phyloP scores from a whole-genome alignment of 2,113 vertebrate genomes.

The Chroicocephalus ridibundus region DNA sequence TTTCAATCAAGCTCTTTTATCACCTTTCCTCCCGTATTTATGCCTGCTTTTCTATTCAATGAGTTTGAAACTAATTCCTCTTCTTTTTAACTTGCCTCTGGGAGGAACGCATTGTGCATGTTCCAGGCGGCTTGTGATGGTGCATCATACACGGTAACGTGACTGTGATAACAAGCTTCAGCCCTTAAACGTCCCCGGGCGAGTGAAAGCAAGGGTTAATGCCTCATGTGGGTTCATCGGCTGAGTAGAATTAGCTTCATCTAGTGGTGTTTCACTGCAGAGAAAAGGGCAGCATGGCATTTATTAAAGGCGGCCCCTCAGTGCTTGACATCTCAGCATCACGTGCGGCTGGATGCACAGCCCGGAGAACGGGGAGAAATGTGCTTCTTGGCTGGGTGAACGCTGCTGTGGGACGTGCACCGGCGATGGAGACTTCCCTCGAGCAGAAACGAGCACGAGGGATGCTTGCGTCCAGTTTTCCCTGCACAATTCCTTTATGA shows the following conservation, averaged over 20 bases:
- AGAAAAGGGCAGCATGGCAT: conserved; percentile 39
- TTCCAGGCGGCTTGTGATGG: not conserved
- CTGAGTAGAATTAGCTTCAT: conserved; percentile 6
- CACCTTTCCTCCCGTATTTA: not conserved
- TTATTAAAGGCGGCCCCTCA: conserved; percentile 22
- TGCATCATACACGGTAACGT: not conserved
- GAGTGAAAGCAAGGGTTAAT: not conserved
- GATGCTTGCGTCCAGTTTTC: not conserved
- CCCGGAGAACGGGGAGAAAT: not conserved
- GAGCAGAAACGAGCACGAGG: not conserved
- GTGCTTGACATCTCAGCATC: conserved; percentile 12
- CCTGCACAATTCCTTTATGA: not conserved
- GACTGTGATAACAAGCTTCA: not conserved
- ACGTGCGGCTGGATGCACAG: fast-evolving
- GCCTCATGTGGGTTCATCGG: not conserved
- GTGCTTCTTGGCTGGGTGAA: not conserved
- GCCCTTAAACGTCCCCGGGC: not conserved
- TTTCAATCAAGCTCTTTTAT: not conserved
- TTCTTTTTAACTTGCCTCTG: not conserved
- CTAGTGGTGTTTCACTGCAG: not conserved
- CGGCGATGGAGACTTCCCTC: fast-evolving
- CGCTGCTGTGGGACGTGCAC: not conserved
- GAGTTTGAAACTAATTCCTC: not conserved
- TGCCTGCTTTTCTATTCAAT: not conserved
- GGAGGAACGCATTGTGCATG: not conserved